Conservation (phyloP, 1,140 invertebrate species). For the Drosophila bocqueti region DNA sequence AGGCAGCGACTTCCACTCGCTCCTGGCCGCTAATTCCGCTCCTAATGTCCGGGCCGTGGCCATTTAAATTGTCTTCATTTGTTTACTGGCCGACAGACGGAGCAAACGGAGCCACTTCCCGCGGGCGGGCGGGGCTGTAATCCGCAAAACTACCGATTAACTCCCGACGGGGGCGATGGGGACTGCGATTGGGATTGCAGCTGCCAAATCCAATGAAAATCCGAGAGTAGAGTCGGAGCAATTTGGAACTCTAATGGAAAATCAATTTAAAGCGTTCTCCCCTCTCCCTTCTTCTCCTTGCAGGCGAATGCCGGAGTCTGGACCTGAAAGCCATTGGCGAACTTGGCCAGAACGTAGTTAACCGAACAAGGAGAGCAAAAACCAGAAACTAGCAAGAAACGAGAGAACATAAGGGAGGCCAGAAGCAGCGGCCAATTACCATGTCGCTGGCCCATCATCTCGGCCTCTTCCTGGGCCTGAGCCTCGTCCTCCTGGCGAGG, state of each 20-base stretch:
- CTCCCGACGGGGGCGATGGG: conserved; percentile 54
- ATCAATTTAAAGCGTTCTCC: conserved; percentile 73
- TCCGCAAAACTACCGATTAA: conserved; percentile 79
- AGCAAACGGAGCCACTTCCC: neutral
- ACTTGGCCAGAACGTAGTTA: conserved; percentile 81
- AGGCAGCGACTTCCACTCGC: conserved; percentile 56
- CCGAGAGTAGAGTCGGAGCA: conserved; percentile 68
- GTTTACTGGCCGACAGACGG: conserved; percentile 62
- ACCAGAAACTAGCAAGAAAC: conserved; percentile 24
- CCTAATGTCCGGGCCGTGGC: conserved; percentile 67
- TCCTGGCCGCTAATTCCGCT: conserved; percentile 54
- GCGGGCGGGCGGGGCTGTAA: conserved; percentile 29
- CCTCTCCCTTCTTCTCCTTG: conserved; percentile 23
- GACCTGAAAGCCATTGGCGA: conserved; percentile 77
- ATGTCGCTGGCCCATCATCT: conserved; percentile 61
- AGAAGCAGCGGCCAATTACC: conserved; percentile 73
- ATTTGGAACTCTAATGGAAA: conserved; percentile 81
- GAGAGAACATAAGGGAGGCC: conserved; percentile 45
- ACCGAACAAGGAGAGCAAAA: conserved; percentile 38
- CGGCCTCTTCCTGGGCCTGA: conserved; percentile 23
- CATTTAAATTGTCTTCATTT: conserved; percentile 82
- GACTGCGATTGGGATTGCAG: conserved; percentile 47
- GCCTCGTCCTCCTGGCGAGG: conserved; percentile 15
- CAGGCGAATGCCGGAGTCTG: conserved; percentile 77
- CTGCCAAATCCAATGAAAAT: conserved; percentile 81